phyloP scores from a whole-genome alignment of 2,113 vertebrate species.

The Microcebus tavaratra region DNA sequence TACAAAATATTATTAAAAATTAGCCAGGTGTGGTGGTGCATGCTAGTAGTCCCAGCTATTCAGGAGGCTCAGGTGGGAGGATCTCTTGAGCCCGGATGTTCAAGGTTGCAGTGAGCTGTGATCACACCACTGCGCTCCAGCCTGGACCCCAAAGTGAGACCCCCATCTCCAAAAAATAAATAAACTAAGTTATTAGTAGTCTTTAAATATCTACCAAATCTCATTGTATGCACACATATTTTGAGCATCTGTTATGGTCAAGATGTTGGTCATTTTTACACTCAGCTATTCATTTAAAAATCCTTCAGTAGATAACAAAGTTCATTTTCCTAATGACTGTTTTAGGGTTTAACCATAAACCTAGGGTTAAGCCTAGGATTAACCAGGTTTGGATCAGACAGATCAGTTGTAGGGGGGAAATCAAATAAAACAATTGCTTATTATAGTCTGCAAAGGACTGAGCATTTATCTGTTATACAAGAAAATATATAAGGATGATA shows the following conservation, averaged over 20 bases:
- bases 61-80: no score
- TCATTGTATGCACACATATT: not conserved
- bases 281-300: conserved; percentile 49
- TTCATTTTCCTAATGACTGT: conserved; percentile 56
- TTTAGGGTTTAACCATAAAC: not conserved
- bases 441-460: conserved; percentile 49
- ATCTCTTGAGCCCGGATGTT: no score
- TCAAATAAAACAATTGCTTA: conserved; percentile 24
- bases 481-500: conserved; percentile 17
- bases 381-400: conserved; percentile 35
- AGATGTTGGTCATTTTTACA: conserved; percentile 29
- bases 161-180: no score
- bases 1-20: no score
- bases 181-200: not conserved
- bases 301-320: conserved; percentile 1
- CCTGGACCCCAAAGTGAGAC: no score
- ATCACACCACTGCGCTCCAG: no score
- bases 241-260: conserved; percentile 9
- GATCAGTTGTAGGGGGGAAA: not conserved
- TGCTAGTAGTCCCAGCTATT: no score
- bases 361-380: not conserved
- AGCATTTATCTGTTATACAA: conserved; percentile 27
- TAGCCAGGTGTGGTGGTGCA: no score
- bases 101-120: no score
- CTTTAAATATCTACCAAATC: conserved; percentile 40